Percentiles rank a stretch among this genome's conserved stretches.
Evolutionary conservation across 2,888 invertebrate species (phyloP).

Genomic region (Dryococelus australis): DNA sequence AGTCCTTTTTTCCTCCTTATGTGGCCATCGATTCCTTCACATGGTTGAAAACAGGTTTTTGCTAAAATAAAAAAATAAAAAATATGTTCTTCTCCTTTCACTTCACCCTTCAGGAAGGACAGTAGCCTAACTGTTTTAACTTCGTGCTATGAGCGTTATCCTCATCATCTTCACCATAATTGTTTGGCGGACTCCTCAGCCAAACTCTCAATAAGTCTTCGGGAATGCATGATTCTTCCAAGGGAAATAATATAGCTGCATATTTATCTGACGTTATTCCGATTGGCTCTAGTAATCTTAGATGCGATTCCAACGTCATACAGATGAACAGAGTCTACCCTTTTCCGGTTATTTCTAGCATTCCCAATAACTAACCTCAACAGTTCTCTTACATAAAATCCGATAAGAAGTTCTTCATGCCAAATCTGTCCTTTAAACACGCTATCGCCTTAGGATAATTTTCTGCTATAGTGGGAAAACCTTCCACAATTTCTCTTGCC

Average conservation of each 20-base stretch:
- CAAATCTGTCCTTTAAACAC: constrained; percentile 11
- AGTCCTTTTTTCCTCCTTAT: neutral
- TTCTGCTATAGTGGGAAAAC: constrained; percentile 47
- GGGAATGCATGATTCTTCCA: neutral
- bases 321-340: neutral
- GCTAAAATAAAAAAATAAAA: no score
- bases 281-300: neutral
- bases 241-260: neutral
- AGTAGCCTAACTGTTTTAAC: neutral
- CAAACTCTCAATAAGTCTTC: neutral
- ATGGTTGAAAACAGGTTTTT: neutral
- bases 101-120: neutral
- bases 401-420: neutral
- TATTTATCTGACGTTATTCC: neutral
- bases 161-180: neutral
- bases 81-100: constrained; percentile 7
- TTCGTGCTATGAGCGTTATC: neutral
- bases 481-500: constrained; percentile 49
- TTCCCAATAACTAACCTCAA: neutral
- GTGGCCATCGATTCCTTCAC: neutral
- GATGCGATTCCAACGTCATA: neutral
- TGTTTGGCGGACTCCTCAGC: neutral
- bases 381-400: no score
- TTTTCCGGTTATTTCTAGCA: neutral
- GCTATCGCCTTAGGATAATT: constrained; percentile 50